Percentiles rank a stretch among this genome's conserved stretches.
Conservation (phyloP, 2,888 invertebrate species). For the Melipona beecheii region DNA sequence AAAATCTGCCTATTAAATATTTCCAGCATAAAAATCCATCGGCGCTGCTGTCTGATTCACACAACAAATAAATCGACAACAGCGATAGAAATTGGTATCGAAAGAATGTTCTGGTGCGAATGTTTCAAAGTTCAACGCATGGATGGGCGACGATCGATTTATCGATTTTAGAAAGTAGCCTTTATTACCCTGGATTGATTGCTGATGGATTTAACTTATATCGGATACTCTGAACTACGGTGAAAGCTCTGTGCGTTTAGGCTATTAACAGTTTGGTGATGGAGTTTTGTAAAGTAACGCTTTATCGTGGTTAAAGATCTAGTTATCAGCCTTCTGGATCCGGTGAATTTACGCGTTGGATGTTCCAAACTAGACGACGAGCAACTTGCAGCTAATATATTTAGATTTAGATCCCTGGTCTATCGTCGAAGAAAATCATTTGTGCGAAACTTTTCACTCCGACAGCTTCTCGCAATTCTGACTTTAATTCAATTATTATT, state of each 20-base stretch:
- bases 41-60: too few relatives aligned
- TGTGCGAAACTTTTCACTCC: too few relatives aligned
- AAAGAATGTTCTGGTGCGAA: not conserved
- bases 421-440: not conserved
- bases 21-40: too few relatives aligned
- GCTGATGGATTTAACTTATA: not conserved
- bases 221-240: not conserved
- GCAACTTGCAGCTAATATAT: not conserved
- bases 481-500: too few relatives aligned
- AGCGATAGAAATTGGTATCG: not conserved
- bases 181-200: not conserved
- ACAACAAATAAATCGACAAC: not conserved
- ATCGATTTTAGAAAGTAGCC: not conserved
- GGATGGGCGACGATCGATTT: not conserved
- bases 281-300: not conserved
- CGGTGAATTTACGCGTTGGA: not conserved
- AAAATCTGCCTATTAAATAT: too few relatives aligned
- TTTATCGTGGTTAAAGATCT: not conserved
- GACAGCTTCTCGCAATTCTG: too few relatives aligned
- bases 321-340: not conserved
- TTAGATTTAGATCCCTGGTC: not conserved
- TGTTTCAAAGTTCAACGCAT: not conserved
- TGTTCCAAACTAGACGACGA: not conserved
- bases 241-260: not conserved
- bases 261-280: not conserved